Percentiles rank a stretch among this genome's conserved stretches.
These are phyloP conservation scores for Torymus tubicola DNA, from an alignment of 2,888 invertebrate species.

Conservation along the genomic window DNA sequence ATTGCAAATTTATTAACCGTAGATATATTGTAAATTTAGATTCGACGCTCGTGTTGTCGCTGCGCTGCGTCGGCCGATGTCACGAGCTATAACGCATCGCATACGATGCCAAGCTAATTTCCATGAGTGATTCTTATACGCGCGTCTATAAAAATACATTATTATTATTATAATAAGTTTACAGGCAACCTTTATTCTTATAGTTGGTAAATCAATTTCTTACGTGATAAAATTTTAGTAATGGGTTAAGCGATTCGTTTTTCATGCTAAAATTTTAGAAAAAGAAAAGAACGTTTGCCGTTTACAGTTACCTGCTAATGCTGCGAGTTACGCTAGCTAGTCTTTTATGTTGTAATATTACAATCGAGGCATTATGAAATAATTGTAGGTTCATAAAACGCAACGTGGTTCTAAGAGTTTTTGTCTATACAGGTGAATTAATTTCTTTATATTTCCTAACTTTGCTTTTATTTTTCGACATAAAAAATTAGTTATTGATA, in stretches of 20 bases:
- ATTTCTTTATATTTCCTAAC: conserved; percentile 24
- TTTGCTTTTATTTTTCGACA: not conserved
- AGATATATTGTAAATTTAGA: conserved; percentile 14
- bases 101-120: too few relatives aligned
- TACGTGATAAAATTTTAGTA: too few relatives aligned
- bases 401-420: conserved; percentile 5
- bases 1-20: conserved; percentile 23
- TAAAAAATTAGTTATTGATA: conserved; percentile 17
- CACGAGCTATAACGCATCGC: too few relatives aligned
- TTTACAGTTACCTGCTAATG: conserved; percentile 24
- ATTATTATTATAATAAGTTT: too few relatives aligned
- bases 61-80: too few relatives aligned
- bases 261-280: not conserved
- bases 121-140: too few relatives aligned
- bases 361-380: conserved; percentile 49
- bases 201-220: too few relatives aligned
- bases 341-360: conserved; percentile 32
- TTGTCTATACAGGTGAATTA: not conserved
- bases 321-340: conserved; percentile 9
- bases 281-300: conserved; percentile 11
- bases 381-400: conserved; percentile 40
- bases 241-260: too few relatives aligned
- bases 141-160: too few relatives aligned
- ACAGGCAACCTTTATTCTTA: too few relatives aligned
- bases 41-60: not conserved